Evolutionary conservation across 1,140 invertebrate species (phyloP).

Genomic region (Lepidotrigona ventralis): DNA sequence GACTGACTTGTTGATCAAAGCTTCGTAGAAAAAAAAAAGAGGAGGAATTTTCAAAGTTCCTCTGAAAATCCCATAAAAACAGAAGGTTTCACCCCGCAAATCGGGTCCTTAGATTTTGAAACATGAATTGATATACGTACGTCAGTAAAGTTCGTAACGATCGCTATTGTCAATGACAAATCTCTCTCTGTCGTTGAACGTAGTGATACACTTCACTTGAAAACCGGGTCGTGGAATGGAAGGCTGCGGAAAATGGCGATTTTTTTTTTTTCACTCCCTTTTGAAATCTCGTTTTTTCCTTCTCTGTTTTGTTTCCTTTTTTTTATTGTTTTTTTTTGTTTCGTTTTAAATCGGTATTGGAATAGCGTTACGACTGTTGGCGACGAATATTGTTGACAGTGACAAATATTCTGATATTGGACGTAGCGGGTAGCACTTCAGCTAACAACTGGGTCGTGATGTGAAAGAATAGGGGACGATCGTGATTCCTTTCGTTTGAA

Average conservation of each 20-base stretch:
- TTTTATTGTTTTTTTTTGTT: neutral
- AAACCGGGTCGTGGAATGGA: neutral
- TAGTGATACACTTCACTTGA: constrained; percentile 12
- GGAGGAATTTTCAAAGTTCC: neutral
- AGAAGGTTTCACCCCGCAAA: too few species aligned
- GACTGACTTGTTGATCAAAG: neutral
- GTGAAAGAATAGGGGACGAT: neutral
- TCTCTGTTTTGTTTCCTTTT: neutral
- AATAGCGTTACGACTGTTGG: neutral
- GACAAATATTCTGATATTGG: constrained; percentile 19
- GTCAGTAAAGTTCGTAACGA: neutral
- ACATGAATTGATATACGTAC: neutral
- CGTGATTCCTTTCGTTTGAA: constrained; percentile 1
- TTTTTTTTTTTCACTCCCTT: constrained; percentile 12
- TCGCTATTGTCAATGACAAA: constrained; percentile 20
- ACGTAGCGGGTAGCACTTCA: neutral
- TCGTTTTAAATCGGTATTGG: neutral
- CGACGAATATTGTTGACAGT: constrained; percentile 19
- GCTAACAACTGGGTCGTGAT: constrained; percentile 1
- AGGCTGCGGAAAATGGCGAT: constrained; percentile 6
- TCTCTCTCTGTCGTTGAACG: neutral
- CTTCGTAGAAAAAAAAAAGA: neutral
- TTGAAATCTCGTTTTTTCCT: neutral
- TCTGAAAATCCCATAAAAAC: neutral
- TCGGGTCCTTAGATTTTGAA: neutral